Percentiles rank a stretch among this genome's conserved stretches.
Evolutionary conservation across 2,797 vertebrate genomes (phyloP).

Genomic region (Aulostomus chinensis): DNA sequence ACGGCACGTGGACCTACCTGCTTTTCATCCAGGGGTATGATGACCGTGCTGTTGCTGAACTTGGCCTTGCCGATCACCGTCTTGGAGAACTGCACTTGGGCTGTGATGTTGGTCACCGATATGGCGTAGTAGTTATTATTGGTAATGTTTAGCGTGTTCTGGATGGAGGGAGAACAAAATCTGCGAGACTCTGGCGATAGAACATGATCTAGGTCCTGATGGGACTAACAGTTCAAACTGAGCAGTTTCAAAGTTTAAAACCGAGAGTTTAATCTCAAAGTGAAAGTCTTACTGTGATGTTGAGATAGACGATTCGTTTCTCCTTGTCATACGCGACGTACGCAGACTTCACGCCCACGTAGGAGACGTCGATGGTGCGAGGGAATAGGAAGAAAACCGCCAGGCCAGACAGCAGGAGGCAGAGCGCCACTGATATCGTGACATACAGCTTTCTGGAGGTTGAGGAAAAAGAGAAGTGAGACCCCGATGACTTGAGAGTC

Average conservation of each 20-base stretch:
- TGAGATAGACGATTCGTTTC: conserved; percentile 90
- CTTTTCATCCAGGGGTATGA: conserved; percentile 88
- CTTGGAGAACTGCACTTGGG: conserved; percentile 95
- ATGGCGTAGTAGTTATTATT: conserved; percentile 96
- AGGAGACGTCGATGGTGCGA: conserved; percentile 92
- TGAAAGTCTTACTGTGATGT: conserved; percentile 87
- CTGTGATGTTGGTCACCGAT: conserved; percentile 91
- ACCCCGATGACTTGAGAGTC: no score
- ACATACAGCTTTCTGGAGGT: conserved; percentile 93
- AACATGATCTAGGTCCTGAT: no score
- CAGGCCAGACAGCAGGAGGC: conserved; percentile 92
- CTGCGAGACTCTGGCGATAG: background rate
- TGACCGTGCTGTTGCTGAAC: conserved; percentile 87
- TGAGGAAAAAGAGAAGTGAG: conserved; percentile 39
- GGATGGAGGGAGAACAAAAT: conserved; percentile 30
- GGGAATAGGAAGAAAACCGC: conserved; percentile 98
- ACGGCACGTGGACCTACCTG: conserved; percentile 86
- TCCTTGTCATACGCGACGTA: conserved; percentile 87
- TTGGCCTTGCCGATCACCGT: conserved; percentile 93
- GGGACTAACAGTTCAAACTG: no score
- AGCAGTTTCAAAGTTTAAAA: no score
- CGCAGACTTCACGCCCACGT: conserved; percentile 93
- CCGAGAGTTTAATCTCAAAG: no score
- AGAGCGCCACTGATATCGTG: conserved; percentile 89
- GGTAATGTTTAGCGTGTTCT: conserved; percentile 95